These are phyloP conservation scores for Tetrao urogallus DNA, from an alignment of 2,113 vertebrate genomes.

Conservation along the genomic window DNA sequence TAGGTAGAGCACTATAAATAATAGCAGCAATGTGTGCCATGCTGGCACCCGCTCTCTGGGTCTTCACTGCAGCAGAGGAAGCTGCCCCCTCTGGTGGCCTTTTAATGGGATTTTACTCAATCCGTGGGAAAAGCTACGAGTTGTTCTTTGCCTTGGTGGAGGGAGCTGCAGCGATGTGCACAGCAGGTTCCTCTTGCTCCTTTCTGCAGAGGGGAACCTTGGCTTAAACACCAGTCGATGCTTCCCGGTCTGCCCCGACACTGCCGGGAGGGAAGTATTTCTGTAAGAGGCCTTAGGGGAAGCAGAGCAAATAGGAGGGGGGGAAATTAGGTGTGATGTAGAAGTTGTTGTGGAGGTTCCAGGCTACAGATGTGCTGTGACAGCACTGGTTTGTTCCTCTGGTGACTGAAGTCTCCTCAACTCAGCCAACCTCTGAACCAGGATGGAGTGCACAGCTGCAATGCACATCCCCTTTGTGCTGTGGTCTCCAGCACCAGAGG, in stretches of 20 bases:
- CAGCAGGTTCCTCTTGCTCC: not conserved
- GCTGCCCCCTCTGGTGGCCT: constrained; percentile 52
- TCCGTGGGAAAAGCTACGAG: not conserved
- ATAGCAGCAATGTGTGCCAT: not conserved
- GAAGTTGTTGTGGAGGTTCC: not conserved
- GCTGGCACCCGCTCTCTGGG: not conserved
- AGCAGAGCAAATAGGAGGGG: rapidly evolving
- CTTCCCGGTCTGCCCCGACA: not conserved
- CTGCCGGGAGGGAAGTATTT: not conserved
- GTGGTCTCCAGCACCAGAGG: not conserved
- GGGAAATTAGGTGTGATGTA: not conserved
- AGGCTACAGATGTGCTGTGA: not conserved
- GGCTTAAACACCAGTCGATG: not conserved
- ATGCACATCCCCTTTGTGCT: not conserved
- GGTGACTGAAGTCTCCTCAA: not conserved
- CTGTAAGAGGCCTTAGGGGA: not conserved
- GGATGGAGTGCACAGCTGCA: not conserved
- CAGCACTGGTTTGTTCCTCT: not conserved
- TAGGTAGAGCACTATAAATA: constrained; percentile 63
- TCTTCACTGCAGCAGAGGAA: not conserved
- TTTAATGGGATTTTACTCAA: not conserved
- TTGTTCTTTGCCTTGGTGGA: not conserved
- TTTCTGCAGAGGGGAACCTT: not conserved
- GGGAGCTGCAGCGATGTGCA: not conserved
- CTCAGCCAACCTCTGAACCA: not conserved